Conservation (phyloP, 2,797 vertebrate genomes). For the Pangasius sanitwongsei region DNA sequence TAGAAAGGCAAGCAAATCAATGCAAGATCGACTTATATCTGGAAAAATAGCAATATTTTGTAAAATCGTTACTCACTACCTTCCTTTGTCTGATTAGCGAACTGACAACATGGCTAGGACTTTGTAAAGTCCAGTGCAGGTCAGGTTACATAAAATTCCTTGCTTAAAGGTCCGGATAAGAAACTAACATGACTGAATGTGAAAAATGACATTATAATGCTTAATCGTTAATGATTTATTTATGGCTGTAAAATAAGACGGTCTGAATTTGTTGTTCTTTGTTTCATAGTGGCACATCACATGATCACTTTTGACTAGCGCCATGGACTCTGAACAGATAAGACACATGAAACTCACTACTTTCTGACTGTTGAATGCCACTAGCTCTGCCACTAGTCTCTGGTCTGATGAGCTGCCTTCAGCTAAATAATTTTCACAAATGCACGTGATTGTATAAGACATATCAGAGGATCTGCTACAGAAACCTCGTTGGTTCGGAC, state of each 20-base stretch:
- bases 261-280: background rate
- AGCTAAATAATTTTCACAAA: background rate
- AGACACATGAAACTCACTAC: background rate
- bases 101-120: background rate
- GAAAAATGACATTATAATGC: background rate
- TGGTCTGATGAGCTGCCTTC: background rate
- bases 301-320: background rate
- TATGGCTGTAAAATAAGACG: background rate
- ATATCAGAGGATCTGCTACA: background rate
- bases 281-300: background rate
- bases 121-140: background rate
- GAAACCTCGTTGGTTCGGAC: background rate
- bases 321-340: background rate
- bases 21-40: background rate
- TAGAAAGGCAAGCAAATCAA: background rate
- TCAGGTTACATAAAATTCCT: background rate
- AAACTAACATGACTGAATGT: background rate
- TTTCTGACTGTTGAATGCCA: background rate
- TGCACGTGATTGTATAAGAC: no score
- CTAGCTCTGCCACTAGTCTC: background rate
- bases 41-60: background rate
- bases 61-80: background rate
- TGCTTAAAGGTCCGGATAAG: background rate
- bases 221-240: background rate
- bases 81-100: background rate